These are phyloP conservation scores for Galbula dea DNA, from an alignment of 2,113 vertebrate species.

Conservation along the genomic window DNA sequence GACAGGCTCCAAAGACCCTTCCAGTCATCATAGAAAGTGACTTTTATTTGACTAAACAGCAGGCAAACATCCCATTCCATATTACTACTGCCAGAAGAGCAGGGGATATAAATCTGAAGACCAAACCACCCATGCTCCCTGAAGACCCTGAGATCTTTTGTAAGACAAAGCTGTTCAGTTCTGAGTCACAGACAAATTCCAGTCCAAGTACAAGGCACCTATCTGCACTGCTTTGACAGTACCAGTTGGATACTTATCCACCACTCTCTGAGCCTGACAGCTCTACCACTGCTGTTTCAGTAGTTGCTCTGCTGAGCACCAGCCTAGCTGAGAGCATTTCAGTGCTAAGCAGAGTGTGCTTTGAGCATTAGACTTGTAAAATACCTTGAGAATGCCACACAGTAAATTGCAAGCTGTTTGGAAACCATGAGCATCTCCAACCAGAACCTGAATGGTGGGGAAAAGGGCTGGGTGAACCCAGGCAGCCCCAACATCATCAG, in stretches of 20 bases:
- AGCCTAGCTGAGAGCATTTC: neutral
- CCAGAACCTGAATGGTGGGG: neutral
- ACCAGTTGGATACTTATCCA: neutral
- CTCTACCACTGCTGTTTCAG: neutral
- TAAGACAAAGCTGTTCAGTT: neutral
- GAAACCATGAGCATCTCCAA: neutral
- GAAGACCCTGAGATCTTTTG: neutral
- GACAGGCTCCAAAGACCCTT: neutral
- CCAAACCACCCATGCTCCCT: neutral
- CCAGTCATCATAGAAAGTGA: neutral
- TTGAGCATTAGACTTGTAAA: neutral
- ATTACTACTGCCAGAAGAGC: neutral
- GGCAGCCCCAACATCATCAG: neutral
- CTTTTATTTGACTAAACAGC: neutral
- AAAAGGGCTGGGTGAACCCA: neutral
- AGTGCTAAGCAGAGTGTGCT: neutral
- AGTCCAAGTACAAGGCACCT: neutral
- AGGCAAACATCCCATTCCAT: neutral
- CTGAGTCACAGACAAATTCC: neutral
- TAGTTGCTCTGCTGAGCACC: neutral
- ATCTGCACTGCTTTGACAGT: neutral
- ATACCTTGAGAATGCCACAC: neutral
- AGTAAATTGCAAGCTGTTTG: neutral
- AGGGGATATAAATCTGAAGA: neutral
- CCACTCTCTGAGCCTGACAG: neutral